Percentiles rank a stretch among this genome's conserved stretches.
Conservation (phyloP, 2,888 invertebrate genomes). For the Ochlodes sylvanus region DNA sequence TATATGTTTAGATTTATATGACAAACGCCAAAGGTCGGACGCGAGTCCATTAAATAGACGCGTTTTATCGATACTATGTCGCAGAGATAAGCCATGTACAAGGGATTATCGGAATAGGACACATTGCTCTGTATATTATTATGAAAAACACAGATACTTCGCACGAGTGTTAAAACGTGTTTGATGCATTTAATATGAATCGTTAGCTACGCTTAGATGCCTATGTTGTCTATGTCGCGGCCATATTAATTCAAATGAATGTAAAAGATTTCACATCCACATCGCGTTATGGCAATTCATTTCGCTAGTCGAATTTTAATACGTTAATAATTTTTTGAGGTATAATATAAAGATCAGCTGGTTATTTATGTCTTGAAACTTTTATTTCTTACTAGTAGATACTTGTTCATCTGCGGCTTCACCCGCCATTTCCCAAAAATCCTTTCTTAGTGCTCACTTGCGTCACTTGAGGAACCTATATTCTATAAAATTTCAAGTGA, state of each 20-base stretch:
- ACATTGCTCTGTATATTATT: background rate
- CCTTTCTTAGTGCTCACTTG: too few species aligned
- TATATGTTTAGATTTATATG: background rate
- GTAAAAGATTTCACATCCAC: background rate
- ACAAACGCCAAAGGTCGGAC: background rate
- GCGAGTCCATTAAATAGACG: background rate
- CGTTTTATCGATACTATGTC: conserved; percentile 13
- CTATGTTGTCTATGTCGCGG: background rate
- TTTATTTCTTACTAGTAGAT: too few species aligned
- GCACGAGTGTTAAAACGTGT: background rate
- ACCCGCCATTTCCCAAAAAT: too few species aligned
- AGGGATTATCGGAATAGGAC: background rate
- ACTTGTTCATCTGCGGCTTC: too few species aligned
- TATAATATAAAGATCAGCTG: too few species aligned
- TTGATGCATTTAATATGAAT: conserved; percentile 7
- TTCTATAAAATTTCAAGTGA: too few species aligned
- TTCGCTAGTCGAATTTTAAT: too few species aligned
- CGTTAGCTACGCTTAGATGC: background rate
- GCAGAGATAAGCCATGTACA: conserved; percentile 10
- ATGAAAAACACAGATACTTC: background rate
- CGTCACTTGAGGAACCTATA: too few species aligned
- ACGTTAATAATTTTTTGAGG: too few species aligned
- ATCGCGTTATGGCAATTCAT: too few species aligned
- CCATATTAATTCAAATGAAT: background rate
- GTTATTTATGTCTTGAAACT: too few species aligned